Conservation (phyloP, 2,888 invertebrate species). For the Caenorhabditis japonica region DNA sequence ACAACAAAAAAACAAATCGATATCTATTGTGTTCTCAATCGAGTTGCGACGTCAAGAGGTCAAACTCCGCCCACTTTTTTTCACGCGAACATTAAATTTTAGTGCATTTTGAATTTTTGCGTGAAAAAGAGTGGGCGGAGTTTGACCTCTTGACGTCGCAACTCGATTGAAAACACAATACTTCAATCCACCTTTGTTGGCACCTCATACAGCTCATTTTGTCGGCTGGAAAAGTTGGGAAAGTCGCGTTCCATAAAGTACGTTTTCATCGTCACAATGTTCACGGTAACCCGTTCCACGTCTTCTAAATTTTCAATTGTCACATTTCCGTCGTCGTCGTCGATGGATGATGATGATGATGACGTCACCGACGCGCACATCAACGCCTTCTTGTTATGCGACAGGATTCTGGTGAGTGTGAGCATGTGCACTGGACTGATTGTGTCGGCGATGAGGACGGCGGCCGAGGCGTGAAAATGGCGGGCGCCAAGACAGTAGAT, state of each 20-base stretch:
- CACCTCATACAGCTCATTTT: constrained; percentile 35
- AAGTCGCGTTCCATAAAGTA: constrained; percentile 46
- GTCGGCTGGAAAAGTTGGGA: constrained; percentile 17
- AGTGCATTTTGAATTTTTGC: too few species aligned
- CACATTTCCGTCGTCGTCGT: too few species aligned
- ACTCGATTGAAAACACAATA: too few species aligned
- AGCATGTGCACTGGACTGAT: constrained; percentile 28
- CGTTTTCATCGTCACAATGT: constrained; percentile 43
- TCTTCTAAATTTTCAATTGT: constrained; percentile 23
- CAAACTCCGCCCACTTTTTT: too few species aligned
- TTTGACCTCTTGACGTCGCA: too few species aligned
- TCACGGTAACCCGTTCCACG: constrained; percentile 10
- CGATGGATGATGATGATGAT: too few species aligned
- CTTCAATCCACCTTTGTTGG: too few species aligned
- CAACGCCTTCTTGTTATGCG: constrained; percentile 46
- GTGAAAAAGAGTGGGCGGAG: too few species aligned
- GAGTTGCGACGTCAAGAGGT: too few species aligned
- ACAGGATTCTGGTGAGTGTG: constrained; percentile 42
- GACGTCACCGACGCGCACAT: constrained; percentile 12
- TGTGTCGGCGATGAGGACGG: constrained; percentile 30
- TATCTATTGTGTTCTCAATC: too few species aligned
- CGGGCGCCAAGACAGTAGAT: constrained; percentile 47
- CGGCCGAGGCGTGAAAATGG: constrained; percentile 47
- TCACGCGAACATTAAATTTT: too few species aligned
- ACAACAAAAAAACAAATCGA: too few species aligned